Evolutionary conservation across 2,113 vertebrate species (phyloP), one percentile per base, ranked within the genome.

Genomic region (Oreochromis spilurus): DNA sequence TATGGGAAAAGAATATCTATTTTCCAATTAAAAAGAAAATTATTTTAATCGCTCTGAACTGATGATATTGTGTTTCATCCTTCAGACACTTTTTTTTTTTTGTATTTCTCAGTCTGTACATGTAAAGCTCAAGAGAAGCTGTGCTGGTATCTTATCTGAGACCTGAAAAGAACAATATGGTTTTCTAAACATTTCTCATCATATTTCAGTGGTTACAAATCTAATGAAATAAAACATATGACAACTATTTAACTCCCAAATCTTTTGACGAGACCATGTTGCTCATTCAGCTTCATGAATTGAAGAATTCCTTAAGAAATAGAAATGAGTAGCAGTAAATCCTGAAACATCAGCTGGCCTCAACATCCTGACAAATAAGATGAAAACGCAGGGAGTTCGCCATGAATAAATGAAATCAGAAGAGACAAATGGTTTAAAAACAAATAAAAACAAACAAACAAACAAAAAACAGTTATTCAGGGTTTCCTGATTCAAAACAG

Each of bases 301-400:
- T 1, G 65, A 70, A 14, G 1, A 70, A 70, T 24, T 9, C 38
- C 38, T 24, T 14, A 70, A 40, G 0, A 0, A 6, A 70, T 5
- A 21, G 19, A 65, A 65, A 65, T 0, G 0, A 38, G 19, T 0
- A 65, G 19, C 60, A 12, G 40, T 26, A 19, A 48, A 75, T 48
- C n/a, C 21, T 75, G 13, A 72, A 24, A 70, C 0, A 43, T 40
- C 17, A 17, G 3, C 55, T 60, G 0, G 2, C 31, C 31, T 65
- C 60, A 3, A 70, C 65, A 70, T 70, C n/a, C 62, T n/a, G 21
- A 2, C 62, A 70, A 70, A 70, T 70, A 43, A 43, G 21, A 1
- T 72, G 21, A 26, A 43, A 26, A 26, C 0, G 1, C 40, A 3
- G 1, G 0, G 36, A 70, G 62, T 0, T 70, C 12, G 9, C 24